Base-by-base conservation (phyloP, 2,113 vertebrate species). In the Chaetodon trifascialis region DNA sequence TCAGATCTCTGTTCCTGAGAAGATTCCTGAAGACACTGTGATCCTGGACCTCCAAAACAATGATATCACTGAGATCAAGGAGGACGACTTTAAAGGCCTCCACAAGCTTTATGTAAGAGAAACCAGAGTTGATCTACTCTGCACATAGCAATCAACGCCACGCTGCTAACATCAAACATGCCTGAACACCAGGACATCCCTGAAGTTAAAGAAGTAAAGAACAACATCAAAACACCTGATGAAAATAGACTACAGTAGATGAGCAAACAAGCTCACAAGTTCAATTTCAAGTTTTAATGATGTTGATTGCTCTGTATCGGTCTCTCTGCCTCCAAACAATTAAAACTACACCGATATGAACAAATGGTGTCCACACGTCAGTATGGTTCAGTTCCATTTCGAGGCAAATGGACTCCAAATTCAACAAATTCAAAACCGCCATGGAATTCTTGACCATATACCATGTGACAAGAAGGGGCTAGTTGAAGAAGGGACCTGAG, bases 11-110 rank as follows among this genome's bases (percentile, higher is more conserved):
- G 94, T 99, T 73, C 98, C 98, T 76, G 95, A 90, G 65, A 97
- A 98, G 90, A 97, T 99, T 91, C 97, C 98, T 4, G 91, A 87
- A 70, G 97, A 98, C 69, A 98, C 97, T 4, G 91, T 96, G 63
- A 96, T 99, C 95, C 90, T 99, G 19, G 98, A 99, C 73, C 97
- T 99, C 85, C 98, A 99, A 90, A 99, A 99, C 94, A 99, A 99
- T 80, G 97, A 97, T 91, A 99, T 99, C 88, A 99, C 93, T 25
- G 97, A 99, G 88, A 97, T 99, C 91, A 98, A 97, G 91, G 97
- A 99, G 93, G 95, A 97, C 0, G 98, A 99, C 89, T 97, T 99
- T 73, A 97, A 95, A 94, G 97, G 97, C 91, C 95, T 98, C 75
- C 59, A 83, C 52, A 93, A 90, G 74, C 91, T 96, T 78, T 93